Conservation (phyloP, 2,797 vertebrate species). For the Spondyliosoma cantharus region DNA sequence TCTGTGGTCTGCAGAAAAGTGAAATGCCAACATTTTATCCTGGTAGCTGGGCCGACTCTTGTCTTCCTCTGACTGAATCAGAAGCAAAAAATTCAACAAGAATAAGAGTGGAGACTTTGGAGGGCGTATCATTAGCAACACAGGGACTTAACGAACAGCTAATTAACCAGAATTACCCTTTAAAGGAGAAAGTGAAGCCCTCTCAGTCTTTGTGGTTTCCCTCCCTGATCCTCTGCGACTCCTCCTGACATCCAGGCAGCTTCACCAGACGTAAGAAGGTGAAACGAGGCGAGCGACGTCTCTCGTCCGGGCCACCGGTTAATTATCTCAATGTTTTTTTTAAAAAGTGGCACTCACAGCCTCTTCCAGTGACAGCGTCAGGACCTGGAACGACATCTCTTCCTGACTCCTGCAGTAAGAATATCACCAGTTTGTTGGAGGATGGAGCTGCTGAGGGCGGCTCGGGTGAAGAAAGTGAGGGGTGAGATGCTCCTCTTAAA, state of each 20-base stretch:
- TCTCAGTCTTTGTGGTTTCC: not conserved
- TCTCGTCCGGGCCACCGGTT: not conserved
- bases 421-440: not conserved
- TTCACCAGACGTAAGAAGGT: not conserved
- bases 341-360: conserved; percentile 1
- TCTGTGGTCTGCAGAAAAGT: too few species aligned
- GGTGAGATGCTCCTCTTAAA: conserved; percentile 2
- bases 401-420: conserved; percentile 3
- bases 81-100: too few species aligned
- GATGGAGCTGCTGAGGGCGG: not conserved
- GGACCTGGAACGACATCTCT: conserved; percentile 28
- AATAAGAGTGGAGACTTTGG: too few species aligned
- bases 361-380: conserved; percentile 50
- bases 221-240: conserved; percentile 2
- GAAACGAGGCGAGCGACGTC: not conserved
- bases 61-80: too few species aligned
- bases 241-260: conserved; percentile 3
- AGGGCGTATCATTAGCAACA: not conserved
- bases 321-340: conserved; percentile 30
- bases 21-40: too few species aligned
- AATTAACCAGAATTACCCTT: not conserved
- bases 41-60: too few species aligned
- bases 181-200: not conserved
- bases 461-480: not conserved
- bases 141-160: not conserved